These are phyloP conservation scores for Diachasmimorpha longicaudata DNA, from an alignment of 1,140 invertebrate genomes.

Conservation along the genomic window DNA sequence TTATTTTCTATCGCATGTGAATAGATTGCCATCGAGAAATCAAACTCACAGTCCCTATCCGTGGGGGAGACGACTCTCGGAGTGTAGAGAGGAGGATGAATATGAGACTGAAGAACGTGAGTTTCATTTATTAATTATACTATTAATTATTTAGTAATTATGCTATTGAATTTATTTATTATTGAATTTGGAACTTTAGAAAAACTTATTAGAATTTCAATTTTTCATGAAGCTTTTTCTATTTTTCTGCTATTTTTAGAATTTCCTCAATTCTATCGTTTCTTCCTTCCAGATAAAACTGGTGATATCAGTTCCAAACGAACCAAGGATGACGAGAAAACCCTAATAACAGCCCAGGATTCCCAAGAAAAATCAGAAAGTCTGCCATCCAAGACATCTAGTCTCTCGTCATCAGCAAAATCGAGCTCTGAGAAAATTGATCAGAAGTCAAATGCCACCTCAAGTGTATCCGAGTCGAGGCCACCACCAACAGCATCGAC, in stretches of 20 bases:
- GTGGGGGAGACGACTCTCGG: slow-evolving; percentile 74
- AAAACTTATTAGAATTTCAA: too few relatives aligned
- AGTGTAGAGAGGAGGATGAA: slow-evolving; percentile 83
- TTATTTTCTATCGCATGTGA: slow-evolving; percentile 75
- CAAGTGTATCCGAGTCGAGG: slow-evolving; percentile 47
- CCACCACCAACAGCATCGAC: slow-evolving; percentile 30
- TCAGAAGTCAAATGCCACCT: slow-evolving; percentile 52
- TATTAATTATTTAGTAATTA: too few relatives aligned
- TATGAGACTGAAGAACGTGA: slow-evolving; percentile 70
- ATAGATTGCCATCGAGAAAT: slow-evolving; percentile 68
- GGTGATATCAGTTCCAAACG: slow-evolving; percentile 17
- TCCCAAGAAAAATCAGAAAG: slow-evolving; percentile 48
- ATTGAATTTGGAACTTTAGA: too few relatives aligned
- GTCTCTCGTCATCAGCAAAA: slow-evolving; percentile 63
- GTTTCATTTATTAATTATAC: not conserved
- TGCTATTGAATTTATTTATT: too few relatives aligned
- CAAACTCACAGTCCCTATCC: slow-evolving; percentile 65
- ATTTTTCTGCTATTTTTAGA: not conserved
- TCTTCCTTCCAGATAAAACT: slow-evolving; percentile 32
- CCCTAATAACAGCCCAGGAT: slow-evolving; percentile 32
- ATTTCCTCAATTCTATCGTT: too few relatives aligned
- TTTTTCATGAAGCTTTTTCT: too few relatives aligned
- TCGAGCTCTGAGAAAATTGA: slow-evolving; percentile 60
- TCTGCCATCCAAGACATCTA: slow-evolving; percentile 54
- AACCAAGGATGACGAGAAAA: not conserved